phyloP scores from a whole-genome alignment of 2,113 vertebrate genomes.

The Probosciger aterrimus region DNA sequence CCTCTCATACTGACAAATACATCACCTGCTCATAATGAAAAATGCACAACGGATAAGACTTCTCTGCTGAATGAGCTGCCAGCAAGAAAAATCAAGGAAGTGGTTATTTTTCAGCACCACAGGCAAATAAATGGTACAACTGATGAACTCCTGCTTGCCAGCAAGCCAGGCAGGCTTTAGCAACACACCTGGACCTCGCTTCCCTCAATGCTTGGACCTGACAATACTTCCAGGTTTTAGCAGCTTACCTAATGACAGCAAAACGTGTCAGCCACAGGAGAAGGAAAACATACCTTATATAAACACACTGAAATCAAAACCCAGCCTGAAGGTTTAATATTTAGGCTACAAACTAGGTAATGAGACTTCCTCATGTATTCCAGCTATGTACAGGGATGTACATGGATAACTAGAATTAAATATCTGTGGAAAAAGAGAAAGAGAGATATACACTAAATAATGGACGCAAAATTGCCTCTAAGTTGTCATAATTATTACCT shows the following conservation, averaged over 20 bases:
- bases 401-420: background rate
- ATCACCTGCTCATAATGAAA: background rate
- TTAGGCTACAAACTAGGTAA: background rate
- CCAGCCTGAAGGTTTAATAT: background rate
- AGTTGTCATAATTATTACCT: background rate
- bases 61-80: background rate
- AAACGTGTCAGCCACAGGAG: background rate
- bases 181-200: background rate
- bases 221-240: background rate
- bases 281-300: background rate
- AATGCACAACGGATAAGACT: background rate
- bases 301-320: background rate
- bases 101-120: background rate
- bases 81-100: background rate
- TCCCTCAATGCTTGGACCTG: background rate
- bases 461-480: background rate
- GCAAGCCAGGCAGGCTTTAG: background rate
- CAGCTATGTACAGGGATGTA: background rate
- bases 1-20: background rate
- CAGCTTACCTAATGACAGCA: background rate
- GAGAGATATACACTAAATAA: background rate
- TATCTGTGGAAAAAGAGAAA: background rate
- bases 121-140: background rate
- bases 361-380: background rate
- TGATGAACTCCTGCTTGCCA: background rate